A percentile compares a stretch with the other conserved stretches of the same genome.
Conservation (phyloP, 2,797 vertebrate species). For the Cirrhinus molitorella region DNA sequence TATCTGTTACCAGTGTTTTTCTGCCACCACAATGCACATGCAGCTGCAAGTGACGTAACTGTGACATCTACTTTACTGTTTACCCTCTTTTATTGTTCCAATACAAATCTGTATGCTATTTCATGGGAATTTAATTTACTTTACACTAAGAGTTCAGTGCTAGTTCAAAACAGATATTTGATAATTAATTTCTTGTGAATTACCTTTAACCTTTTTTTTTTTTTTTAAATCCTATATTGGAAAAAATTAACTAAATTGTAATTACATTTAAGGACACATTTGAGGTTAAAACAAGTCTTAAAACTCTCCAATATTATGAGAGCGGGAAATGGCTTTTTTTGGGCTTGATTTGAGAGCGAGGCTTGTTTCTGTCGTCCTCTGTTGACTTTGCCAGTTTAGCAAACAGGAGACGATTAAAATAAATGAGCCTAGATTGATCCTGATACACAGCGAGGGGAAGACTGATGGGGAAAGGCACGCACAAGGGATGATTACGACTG, state of each 20-base stretch:
- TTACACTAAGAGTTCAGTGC: neutral
- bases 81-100: neutral
- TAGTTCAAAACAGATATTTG: neutral
- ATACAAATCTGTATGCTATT: neutral
- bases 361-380: constrained; percentile 74
- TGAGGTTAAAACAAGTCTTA: neutral
- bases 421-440: constrained; percentile 85
- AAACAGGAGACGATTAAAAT: constrained; percentile 85
- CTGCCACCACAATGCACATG: no score
- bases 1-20: no score
- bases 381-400: constrained; percentile 80
- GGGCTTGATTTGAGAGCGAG: constrained; percentile 67
- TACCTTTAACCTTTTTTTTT: neutral
- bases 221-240: neutral
- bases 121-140: neutral
- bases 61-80: neutral
- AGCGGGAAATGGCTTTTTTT: constrained; percentile 61
- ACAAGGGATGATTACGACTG: constrained; percentile 83
- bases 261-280: neutral
- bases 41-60: no score
- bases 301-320: constrained; percentile 22
- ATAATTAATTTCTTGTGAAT: neutral
- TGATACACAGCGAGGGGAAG: constrained; percentile 79
- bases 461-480: constrained; percentile 81
- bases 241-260: neutral